These are phyloP conservation scores for Carassius auratus DNA, from an alignment of 2,113 vertebrate species.

Conservation along the genomic window DNA sequence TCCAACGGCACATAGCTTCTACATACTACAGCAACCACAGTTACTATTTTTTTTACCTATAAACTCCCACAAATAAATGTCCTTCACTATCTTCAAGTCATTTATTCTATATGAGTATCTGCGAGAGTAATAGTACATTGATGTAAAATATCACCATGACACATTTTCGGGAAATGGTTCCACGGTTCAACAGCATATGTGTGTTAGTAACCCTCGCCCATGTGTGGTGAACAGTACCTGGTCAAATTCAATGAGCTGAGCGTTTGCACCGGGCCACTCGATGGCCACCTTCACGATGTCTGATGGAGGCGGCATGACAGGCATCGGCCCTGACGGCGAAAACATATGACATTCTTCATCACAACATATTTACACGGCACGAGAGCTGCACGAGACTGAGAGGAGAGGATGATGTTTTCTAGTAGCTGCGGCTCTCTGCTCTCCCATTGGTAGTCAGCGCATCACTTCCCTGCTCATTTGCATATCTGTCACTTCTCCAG, in stretches of 20 bases:
- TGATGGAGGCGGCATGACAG: conserved; percentile 88
- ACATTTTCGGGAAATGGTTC: no score
- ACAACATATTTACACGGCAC: not conserved
- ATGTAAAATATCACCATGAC: not conserved
- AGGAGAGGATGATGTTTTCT: not conserved
- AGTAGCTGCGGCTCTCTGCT: not conserved
- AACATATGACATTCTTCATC: not conserved
- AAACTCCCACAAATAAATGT: not conserved
- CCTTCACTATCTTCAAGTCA: not conserved
- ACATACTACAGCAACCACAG: not conserved
- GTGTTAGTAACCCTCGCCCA: not conserved
- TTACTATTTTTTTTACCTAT: not conserved
- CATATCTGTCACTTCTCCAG: not conserved
- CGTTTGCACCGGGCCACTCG: conserved; percentile 97
- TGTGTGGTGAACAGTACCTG: conserved; percentile 77
- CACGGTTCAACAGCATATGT: not conserved
- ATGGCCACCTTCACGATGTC: conserved; percentile 99
- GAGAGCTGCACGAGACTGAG: not conserved
- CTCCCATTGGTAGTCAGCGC: not conserved
- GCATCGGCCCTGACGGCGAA: not conserved
- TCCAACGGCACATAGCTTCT: not conserved
- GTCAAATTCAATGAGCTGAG: conserved; percentile 96
- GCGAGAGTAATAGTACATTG: not conserved
- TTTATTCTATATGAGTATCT: not conserved
- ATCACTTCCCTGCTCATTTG: not conserved